Evolutionary conservation across 2,888 invertebrate genomes (phyloP).

Genomic region (Ichneumoninae sp.): DNA sequence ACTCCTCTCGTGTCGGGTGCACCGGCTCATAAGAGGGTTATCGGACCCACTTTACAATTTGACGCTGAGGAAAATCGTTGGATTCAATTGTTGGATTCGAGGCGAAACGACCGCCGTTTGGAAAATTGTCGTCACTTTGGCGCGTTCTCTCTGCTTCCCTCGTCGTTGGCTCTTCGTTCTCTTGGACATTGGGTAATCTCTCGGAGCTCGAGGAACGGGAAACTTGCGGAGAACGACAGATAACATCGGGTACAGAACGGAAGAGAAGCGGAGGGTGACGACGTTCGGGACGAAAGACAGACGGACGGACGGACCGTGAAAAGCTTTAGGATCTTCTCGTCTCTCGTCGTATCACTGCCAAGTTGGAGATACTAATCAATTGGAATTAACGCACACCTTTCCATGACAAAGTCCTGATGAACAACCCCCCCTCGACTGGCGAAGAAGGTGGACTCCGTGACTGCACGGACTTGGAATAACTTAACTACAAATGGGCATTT

Average conservation of each 20-base stretch:
- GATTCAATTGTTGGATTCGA: background rate
- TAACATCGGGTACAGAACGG: constrained; percentile 59
- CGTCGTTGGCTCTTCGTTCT: constrained; percentile 27
- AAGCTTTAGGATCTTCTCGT: constrained; percentile 43
- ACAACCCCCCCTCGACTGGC: background rate
- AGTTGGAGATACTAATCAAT: constrained; percentile 49
- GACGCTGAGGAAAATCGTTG: constrained; percentile 36
- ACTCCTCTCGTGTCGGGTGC: background rate
- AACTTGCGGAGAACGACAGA: constrained; percentile 29
- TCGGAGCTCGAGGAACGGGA: constrained; percentile 52
- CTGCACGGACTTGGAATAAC: background rate
- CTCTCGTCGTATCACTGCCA: constrained; percentile 39
- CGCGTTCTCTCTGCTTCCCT: constrained; percentile 8
- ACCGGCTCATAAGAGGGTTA: constrained; percentile 31
- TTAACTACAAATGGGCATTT: constrained; percentile 40
- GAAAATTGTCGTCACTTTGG: constrained; percentile 20
- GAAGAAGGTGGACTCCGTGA: background rate
- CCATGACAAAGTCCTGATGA: constrained; percentile 30
- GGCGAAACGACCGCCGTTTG: constrained; percentile 23
- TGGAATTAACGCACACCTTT: constrained; percentile 55
- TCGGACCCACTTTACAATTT: constrained; percentile 55
- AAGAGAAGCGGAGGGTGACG: constrained; percentile 53
- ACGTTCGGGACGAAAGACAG: constrained; percentile 24
- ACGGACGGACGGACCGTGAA: constrained; percentile 28
- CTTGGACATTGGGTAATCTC: constrained; percentile 63